Conservation (phyloP, 2,113 vertebrate species). For the Oxygymnocypris stewartii region DNA sequence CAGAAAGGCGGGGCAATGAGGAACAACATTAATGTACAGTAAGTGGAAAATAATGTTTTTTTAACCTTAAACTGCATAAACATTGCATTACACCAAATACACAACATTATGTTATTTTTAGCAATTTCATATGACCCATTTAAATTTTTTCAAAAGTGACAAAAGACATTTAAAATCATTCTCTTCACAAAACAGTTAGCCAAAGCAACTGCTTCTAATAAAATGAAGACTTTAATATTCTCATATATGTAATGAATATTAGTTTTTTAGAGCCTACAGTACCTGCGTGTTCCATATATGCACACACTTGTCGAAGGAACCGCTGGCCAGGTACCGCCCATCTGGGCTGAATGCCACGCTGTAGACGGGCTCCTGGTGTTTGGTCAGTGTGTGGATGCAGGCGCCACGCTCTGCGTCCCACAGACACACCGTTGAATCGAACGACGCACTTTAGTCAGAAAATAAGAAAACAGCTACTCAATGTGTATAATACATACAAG, state of each 20-base stretch:
- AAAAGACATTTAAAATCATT: background rate
- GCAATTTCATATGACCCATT: no score
- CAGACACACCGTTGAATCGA: slow-evolving; percentile 96
- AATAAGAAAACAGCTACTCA: background rate
- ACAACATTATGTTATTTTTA: no score
- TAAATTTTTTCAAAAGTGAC: background rate
- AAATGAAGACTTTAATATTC: background rate
- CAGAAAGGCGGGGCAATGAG: no score
- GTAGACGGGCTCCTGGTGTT: slow-evolving; percentile 98
- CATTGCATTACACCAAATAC: no score
- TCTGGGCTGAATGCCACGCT: slow-evolving; percentile 99
- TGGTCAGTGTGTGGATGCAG: slow-evolving; percentile 96
- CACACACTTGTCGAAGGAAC: slow-evolving; percentile 98
- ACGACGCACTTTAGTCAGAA: slow-evolving; percentile 83
- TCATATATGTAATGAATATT: background rate
- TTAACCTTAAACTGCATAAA: no score
- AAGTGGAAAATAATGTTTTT: no score
- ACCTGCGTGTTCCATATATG: slow-evolving; percentile 99
- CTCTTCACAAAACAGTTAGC: background rate
- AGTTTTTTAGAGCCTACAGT: slow-evolving; percentile 35
- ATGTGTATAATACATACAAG: background rate
- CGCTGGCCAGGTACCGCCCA: slow-evolving; percentile 94
- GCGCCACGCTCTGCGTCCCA: slow-evolving; percentile 97
- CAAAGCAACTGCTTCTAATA: background rate
- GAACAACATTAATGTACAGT: no score